Evolutionary conservation across 2,888 invertebrate species (phyloP).

Genomic region (Drosophila histrio): DNA sequence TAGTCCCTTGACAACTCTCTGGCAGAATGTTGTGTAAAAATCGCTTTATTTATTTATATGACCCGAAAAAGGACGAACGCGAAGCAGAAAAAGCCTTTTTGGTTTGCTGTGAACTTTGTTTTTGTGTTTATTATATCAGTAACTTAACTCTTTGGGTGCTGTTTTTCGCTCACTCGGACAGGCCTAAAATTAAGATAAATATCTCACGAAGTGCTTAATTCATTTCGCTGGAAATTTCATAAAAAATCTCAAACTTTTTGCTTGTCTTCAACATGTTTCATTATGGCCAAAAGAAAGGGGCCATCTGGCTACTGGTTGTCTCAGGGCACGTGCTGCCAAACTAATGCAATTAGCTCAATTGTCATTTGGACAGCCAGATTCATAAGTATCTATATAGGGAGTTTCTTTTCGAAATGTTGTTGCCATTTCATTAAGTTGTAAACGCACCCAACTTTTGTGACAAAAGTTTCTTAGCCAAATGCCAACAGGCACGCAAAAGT

Average conservation of each 20-base stretch:
- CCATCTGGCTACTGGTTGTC: constrained; percentile 21
- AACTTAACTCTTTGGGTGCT: constrained; percentile 65
- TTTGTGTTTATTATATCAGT: constrained; percentile 27
- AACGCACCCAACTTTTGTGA: constrained; percentile 34
- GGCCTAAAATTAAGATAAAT: constrained; percentile 74
- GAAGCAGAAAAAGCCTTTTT: constrained; percentile 31
- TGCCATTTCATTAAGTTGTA: constrained; percentile 70
- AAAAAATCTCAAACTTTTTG: constrained; percentile 48
- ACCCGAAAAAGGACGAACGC: constrained; percentile 20
- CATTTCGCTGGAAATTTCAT: constrained; percentile 35
- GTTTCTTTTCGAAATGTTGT: constrained; percentile 32
- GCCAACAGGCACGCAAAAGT: constrained; percentile 25
- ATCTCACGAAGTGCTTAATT: constrained; percentile 51
- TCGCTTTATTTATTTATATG: constrained; percentile 74
- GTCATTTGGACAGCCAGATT: constrained; percentile 60
- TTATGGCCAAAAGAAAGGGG: constrained; percentile 35
- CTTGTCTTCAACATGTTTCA: constrained; percentile 48
- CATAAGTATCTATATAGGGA: constrained; percentile 2
- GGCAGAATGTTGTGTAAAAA: constrained; percentile 53
- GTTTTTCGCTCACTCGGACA: constrained; percentile 25
- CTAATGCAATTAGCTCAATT: constrained; percentile 77
- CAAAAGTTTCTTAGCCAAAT: constrained; percentile 30
- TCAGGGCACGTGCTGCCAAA: constrained; percentile 55
- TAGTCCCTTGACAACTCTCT: constrained; percentile 48
- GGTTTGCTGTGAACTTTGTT: constrained; percentile 15